Percentiles rank a stretch among this genome's conserved stretches.
These are phyloP conservation scores for Ochropleura plecta DNA, from an alignment of 2,888 invertebrate genomes.

Conservation along the genomic window DNA sequence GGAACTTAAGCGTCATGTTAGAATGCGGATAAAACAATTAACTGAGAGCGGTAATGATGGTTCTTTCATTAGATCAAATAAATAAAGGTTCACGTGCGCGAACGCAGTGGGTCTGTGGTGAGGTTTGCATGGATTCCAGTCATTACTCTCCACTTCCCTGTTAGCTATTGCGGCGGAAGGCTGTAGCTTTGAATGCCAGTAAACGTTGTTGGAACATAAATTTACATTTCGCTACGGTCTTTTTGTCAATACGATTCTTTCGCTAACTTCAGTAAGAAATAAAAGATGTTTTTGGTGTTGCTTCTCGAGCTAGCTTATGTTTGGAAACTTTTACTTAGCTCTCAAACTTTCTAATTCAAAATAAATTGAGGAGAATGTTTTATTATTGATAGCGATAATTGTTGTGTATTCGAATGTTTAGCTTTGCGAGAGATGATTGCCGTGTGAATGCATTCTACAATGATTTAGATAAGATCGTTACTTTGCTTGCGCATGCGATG, in stretches of 20 bases:
- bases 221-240: constrained; percentile 71
- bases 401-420: constrained; percentile 60
- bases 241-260: constrained; percentile 70
- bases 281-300: constrained; percentile 63
- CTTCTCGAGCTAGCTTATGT: constrained; percentile 54
- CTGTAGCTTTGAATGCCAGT: constrained; percentile 65
- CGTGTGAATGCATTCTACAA: constrained; percentile 58
- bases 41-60: constrained; percentile 45
- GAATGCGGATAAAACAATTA: constrained; percentile 60
- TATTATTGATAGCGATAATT: constrained; percentile 68
- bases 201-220: constrained; percentile 68
- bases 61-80: constrained; percentile 60
- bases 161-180: constrained; percentile 65
- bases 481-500: constrained; percentile 37
- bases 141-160: constrained; percentile 70
- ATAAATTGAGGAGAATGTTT: constrained; percentile 69
- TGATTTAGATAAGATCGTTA: constrained; percentile 56
- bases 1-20: constrained; percentile 53
- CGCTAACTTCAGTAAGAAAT: constrained; percentile 62
- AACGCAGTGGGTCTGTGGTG: constrained; percentile 35
- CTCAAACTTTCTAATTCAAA: constrained; percentile 69
- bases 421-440: constrained; percentile 46
- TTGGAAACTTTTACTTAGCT: constrained; percentile 69
- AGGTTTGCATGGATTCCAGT: constrained; percentile 56
- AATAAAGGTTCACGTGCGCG: constrained; percentile 34